Base-by-base conservation (phyloP, 2,113 vertebrate species). In the Jacana jacana region DNA sequence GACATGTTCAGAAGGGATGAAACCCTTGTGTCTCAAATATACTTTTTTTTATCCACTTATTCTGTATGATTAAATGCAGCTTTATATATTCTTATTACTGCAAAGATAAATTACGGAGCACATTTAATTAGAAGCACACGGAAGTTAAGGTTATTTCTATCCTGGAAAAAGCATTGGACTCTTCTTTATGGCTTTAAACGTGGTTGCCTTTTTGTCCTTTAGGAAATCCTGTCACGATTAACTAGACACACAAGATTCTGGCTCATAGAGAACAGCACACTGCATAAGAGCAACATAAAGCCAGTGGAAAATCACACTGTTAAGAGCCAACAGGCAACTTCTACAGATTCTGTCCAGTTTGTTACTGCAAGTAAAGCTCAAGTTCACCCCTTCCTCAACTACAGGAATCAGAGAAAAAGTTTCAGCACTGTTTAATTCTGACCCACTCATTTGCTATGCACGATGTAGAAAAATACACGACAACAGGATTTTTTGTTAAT, bases 321-420 rank as follows among this genome's bases (percentile, higher is more conserved):
- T 70, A 61, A 52, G 33, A 39, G 3, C 54, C 7, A 86, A 25
- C 49, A 79, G 35, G 16, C 20, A 84, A 42, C 48, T 76, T 75
- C 15, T 37, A 35, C 12, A 54, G 17, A 73, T 78, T 31, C 35
- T 27, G 51, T 60, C 18, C 1, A 1, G 12, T 42, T 28, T 31
- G 17, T 33, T 84, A 64, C 27, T 48, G 12, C 35, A 81, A 64
- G 13, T 14, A 68, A 91, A 92, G 40, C 42, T 52, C 46, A 78
- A 33, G 10, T 71, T 68, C 81, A 84, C 28, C 39, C 39, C 10
- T 24, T 44, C 30, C 7, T 76, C 31, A 39, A 12, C 17, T 15
- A 31, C 0, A 8, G 24, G 68, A 86, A 70, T 0, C 0, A 1
- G 31, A 42, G 2, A 0, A 6, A 33, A 61, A 86, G 64, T 63